These are phyloP conservation scores for Hylaeus anthracinus DNA, from an alignment of 1,140 invertebrate species.

Conservation along the genomic window DNA sequence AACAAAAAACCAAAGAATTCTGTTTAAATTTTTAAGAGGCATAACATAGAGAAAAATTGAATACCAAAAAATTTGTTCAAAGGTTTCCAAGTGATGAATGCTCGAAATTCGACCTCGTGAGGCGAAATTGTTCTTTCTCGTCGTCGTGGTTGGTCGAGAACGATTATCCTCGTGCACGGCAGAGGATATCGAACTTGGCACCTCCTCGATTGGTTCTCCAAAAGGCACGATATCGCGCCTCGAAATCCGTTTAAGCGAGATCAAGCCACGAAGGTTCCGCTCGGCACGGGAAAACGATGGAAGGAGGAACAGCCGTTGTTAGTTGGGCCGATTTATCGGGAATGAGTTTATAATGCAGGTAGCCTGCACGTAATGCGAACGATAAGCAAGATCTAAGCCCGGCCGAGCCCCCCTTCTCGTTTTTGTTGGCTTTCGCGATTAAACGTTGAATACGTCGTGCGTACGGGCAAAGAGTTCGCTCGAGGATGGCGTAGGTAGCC, in stretches of 20 bases:
- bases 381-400: conserved; percentile 65
- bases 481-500: conserved; percentile 56
- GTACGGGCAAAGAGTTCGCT: not conserved
- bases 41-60: too few species aligned
- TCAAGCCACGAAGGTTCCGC: conserved; percentile 36
- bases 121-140: too few species aligned
- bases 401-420: conserved; percentile 41
- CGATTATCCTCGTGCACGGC: too few species aligned
- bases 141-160: too few species aligned
- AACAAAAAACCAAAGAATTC: too few species aligned
- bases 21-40: too few species aligned
- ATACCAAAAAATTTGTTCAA: too few species aligned
- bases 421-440: conserved; percentile 33
- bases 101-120: too few species aligned
- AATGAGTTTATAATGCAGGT: conserved; percentile 74
- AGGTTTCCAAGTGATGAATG: too few species aligned
- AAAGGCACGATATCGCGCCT: not conserved
- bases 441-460: conserved; percentile 31
- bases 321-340: conserved; percentile 71
- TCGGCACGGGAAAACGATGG: not conserved
- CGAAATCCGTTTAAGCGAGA: conserved; percentile 10
- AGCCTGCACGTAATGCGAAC: conserved; percentile 67
- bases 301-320: conserved; percentile 57
- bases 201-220: too few species aligned
- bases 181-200: not conserved